These are phyloP conservation scores for Drosophila ananassae DNA, from an alignment of 1,140 invertebrate genomes.

Conservation along the genomic window DNA sequence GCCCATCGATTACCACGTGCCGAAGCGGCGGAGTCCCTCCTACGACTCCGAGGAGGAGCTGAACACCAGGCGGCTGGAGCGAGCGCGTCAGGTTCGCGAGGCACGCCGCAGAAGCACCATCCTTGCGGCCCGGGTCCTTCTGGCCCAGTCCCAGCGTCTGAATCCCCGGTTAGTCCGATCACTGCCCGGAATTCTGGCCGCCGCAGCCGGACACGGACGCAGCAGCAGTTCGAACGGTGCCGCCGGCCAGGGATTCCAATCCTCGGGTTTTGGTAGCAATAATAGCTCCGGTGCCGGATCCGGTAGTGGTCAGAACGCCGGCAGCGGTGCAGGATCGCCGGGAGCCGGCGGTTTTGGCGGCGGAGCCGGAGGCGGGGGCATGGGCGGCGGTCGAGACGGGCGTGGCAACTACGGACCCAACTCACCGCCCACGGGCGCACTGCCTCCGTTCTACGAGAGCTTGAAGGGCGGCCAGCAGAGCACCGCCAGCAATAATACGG, in stretches of 20 bases:
- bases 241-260: slow-evolving; percentile 83
- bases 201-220: slow-evolving; percentile 91
- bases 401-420: slow-evolving; percentile 92
- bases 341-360: slow-evolving; percentile 85
- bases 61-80: slow-evolving; percentile 63
- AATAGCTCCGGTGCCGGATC: slow-evolving; percentile 82
- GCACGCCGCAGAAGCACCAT: slow-evolving; percentile 74
- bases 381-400: slow-evolving; percentile 90
- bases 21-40: slow-evolving; percentile 89
- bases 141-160: slow-evolving; percentile 83
- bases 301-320: slow-evolving; percentile 84
- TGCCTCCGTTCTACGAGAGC: slow-evolving; percentile 93
- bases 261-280: slow-evolving; percentile 74
- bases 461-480: slow-evolving; percentile 89
- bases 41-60: slow-evolving; percentile 86
- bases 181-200: slow-evolving; percentile 85
- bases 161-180: slow-evolving; percentile 84
- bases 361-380: slow-evolving; percentile 86
- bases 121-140: slow-evolving; percentile 69
- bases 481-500: slow-evolving; percentile 45
- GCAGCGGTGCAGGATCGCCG: slow-evolving; percentile 85
- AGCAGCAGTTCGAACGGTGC: slow-evolving; percentile 85
- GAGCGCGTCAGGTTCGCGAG: slow-evolving; percentile 68
- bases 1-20: slow-evolving; percentile 94
- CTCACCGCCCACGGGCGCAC: slow-evolving; percentile 91